Evolutionary conservation across 1,140 invertebrate species (phyloP), one percentile per base, ranked within the genome.

Genomic region (Aphis craccivora): DNA sequence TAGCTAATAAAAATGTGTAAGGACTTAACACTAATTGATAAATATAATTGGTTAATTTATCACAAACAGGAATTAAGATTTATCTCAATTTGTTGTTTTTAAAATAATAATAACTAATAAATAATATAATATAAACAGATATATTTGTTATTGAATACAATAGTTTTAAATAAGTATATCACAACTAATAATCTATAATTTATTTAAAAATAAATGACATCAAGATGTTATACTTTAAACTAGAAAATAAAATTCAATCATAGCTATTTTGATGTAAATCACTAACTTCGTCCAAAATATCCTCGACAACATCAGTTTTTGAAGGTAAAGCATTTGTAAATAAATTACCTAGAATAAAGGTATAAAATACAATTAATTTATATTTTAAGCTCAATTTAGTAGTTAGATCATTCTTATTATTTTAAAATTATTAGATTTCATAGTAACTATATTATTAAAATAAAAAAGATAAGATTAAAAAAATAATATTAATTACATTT

Each of bases 271-370:
- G 91, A 93, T 93, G 81, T 93, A 93, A 53, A 30, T 93, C 76
- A 84, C 76, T 93, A 67, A 93, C 91, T 93, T 93, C 91, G 43
- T 93, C 91, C 48, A 93, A 86, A 93, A 93, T 84, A 55, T 93
- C 81, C 11, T 93, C 91, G 25, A 93, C 30, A 86, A 86, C 18
- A 93, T 93, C 81, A 14, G 91, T 93, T 86, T 93, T 53, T 86
- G 43, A 53, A 43, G 91, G 91, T 18, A 51, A 93, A 51, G 91
- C 91, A 30, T 93, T 93, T 3, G 91, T 93, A 93, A 93, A 93
- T 84, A 93, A 86, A 18, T 93, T 93, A 86, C 91, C 91, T 93
- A 25, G 2, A 92, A 83, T 48, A 83, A 37, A 3, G 6, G 23
- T 43, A 43, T 40, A 60, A 90, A 60, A 55, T 40, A 55, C 25